Conservation (phyloP, 2,888 invertebrate genomes). For the Ornithoptera priamus region DNA sequence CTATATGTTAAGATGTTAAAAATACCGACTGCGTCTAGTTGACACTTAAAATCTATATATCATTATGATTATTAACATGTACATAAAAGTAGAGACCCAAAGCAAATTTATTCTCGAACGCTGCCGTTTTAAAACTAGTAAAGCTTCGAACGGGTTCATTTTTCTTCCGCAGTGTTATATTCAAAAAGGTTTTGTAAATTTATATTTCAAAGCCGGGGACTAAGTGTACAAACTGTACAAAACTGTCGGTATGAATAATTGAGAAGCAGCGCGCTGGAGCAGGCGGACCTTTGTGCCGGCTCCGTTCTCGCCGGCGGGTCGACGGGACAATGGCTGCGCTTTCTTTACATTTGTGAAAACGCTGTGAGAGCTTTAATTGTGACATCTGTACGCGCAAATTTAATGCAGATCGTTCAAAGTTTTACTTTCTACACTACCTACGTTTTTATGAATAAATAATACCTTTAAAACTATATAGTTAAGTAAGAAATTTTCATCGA, state of each 20-base stretch:
- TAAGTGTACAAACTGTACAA: slow-evolving; percentile 10
- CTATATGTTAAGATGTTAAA: too few species aligned
- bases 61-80: too few species aligned
- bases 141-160: neutral
- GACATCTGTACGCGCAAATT: slow-evolving; percentile 3
- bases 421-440: neutral
- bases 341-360: slow-evolving; percentile 16
- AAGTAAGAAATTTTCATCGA: too few species aligned
- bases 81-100: neutral
- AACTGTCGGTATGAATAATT: slow-evolving; percentile 23
- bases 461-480: neutral
- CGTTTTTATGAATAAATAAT: neutral
- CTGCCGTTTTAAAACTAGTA: slow-evolving; percentile 2
- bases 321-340: slow-evolving; percentile 6
- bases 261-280: slow-evolving; percentile 12
- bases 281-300: slow-evolving; percentile 14
- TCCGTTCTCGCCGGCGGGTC: neutral
- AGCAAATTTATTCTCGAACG: slow-evolving; percentile 1
- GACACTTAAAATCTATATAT: too few species aligned
- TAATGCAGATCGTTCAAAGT: slow-evolving; percentile 3
- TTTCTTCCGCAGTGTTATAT: neutral
- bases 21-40: too few species aligned
- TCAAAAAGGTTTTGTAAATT: slow-evolving; percentile 16
- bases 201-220: slow-evolving; percentile 11
- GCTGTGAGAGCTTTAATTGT: slow-evolving; percentile 15